Evolutionary conservation across 2,888 invertebrate genomes (phyloP).

Genomic region (Choreutis nemorana): DNA sequence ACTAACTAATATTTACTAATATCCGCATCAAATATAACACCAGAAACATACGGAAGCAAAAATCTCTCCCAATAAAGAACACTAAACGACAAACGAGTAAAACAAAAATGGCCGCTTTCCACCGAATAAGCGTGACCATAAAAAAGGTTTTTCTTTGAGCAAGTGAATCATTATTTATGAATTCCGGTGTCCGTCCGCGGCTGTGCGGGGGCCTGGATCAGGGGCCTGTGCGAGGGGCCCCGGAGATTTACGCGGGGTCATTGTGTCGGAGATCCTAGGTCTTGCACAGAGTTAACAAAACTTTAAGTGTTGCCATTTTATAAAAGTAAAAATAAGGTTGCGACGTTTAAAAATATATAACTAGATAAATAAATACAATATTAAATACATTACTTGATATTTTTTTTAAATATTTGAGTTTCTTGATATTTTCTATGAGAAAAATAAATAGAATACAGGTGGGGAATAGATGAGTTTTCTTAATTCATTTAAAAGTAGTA

Average conservation of each 20-base stretch:
- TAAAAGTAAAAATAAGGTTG: too few species aligned
- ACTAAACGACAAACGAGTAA: conserved; percentile 44
- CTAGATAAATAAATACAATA: too few species aligned
- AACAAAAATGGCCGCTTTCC: conserved; percentile 55
- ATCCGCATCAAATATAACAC: background rate
- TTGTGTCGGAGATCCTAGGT: conserved; percentile 46
- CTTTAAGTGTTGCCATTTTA: too few species aligned
- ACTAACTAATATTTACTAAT: background rate
- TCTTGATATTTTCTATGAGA: too few species aligned
- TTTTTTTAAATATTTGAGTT: too few species aligned
- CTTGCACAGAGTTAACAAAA: conserved; percentile 20
- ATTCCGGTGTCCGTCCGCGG: conserved; percentile 52
- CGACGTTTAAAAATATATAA: too few species aligned
- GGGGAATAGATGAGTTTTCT: too few species aligned
- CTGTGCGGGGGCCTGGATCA: conserved; percentile 23
- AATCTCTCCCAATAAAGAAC: conserved; percentile 14
- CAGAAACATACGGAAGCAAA: background rate
- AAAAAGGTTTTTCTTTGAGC: conserved; percentile 66
- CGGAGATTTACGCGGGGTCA: conserved; percentile 62
- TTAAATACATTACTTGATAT: too few species aligned
- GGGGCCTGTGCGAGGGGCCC: conserved; percentile 18
- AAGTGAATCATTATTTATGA: conserved; percentile 67
- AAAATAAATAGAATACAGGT: too few species aligned
- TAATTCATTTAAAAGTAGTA: too few species aligned
- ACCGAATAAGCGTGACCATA: conserved; percentile 61